Evolutionary conservation across 1,140 invertebrate species (phyloP).

Genomic region (Drosophila orosa): DNA sequence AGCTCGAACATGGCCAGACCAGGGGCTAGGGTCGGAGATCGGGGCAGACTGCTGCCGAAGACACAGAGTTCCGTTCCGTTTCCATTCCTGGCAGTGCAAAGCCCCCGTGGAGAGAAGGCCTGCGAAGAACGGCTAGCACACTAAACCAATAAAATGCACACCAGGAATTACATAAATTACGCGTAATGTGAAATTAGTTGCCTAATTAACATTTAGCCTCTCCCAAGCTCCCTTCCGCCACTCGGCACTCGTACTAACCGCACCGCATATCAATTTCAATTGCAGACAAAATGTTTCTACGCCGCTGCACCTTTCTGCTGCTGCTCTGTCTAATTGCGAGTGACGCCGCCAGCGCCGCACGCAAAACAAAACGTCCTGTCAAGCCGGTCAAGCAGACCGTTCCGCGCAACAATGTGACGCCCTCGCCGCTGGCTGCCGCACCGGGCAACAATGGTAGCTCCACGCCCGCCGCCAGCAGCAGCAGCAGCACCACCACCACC

Average conservation of each 20-base stretch:
- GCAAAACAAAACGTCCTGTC: conserved; percentile 83
- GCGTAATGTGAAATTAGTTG: conserved; percentile 74
- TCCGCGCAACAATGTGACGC: conserved; percentile 80
- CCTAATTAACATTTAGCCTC: conserved; percentile 71
- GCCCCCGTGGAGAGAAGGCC: conserved; percentile 44
- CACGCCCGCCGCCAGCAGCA: conserved; percentile 39
- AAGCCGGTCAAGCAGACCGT: conserved; percentile 82
- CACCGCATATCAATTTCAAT: conserved; percentile 19
- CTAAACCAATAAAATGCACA: conserved; percentile 72
- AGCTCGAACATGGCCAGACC: conserved; percentile 50
- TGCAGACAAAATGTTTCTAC: conserved; percentile 80
- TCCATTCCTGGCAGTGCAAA: conserved; percentile 49
- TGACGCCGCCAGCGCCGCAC: conserved; percentile 76
- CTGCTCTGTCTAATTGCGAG: conserved; percentile 80
- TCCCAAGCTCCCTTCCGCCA: conserved; percentile 7
- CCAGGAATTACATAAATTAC: conserved; percentile 80
- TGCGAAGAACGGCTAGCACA: conserved; percentile 13
- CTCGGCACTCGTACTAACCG: no score
- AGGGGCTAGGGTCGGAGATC: conserved; percentile 11
- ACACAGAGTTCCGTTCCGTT: conserved; percentile 65
- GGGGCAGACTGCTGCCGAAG: conserved; percentile 12
- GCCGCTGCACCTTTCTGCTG: conserved; percentile 75
- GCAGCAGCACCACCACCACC: conserved; percentile 34
- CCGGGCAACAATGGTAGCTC: conserved; percentile 32
- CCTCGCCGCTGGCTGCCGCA: conserved; percentile 56